Base-by-base conservation (phyloP, 1,140 invertebrate genomes). In the Scylla paramamosain region DNA sequence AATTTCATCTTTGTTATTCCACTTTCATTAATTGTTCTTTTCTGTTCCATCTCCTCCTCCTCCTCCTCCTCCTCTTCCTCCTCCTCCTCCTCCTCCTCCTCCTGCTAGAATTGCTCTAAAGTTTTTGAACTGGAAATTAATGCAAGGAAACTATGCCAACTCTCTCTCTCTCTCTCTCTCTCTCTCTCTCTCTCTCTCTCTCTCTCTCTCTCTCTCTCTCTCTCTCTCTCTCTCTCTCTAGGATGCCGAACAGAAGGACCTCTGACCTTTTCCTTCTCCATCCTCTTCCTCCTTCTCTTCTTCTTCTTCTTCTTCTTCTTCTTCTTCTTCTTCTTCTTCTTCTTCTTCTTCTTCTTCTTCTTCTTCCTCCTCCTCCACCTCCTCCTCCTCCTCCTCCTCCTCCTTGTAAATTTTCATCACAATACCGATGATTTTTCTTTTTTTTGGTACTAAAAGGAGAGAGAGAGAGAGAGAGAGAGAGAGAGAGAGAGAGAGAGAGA, bases 121-220 rank as follows among this genome's bases (percentile, higher is more conserved):
- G 52, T 59, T 59, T 59, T 59, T 59, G 52, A 59, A 59, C 52
- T 59, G 52, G 52, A 59, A 59, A 59, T 59, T 59, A 59, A 59
- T 59, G 52, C 52, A 59, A 59, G 52, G 52, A 59, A 59, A 59
- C 52, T 59, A 59, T 59, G 52, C 28, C 12, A 86, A 4, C n/a
- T n/a, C n/a, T n/a, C n/a, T 88, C 86, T 88, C 31, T 88, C 29
- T 88, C 31, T 88, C 86, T 88, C 31, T 88, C 86, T 59, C 52
- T 59, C 52, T 59, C 52, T 59, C 52, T 59, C 52, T 90, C 88
- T n/a, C 25, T 90, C 16, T 59, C 32, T 25, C 45, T 59, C 46
- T 91, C 89, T 91, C 89, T 91, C 12, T 91, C 46, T 29, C 89
- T 91, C 89, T 59, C 32, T 59, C 46, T n/a, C n/a, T 91, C 46